These are phyloP conservation scores for Brachionus paranguensis DNA, from an alignment of 1,140 invertebrate genomes.

Conservation along the genomic window DNA sequence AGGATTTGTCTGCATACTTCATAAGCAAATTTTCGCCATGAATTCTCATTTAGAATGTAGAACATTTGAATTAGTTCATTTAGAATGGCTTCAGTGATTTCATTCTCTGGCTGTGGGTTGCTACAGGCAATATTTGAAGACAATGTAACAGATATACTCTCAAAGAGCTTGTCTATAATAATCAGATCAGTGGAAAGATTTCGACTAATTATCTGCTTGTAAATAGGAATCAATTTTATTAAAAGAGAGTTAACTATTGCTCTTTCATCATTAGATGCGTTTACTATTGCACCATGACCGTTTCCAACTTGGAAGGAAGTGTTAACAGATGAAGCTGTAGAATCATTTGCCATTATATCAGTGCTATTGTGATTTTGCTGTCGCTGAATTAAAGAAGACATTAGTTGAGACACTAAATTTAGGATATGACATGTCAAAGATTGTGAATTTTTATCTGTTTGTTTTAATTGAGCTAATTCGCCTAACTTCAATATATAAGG, in stretches of 20 bases:
- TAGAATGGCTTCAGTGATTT: not conserved
- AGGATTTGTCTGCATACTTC: constrained; percentile 39
- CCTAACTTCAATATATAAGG: constrained; percentile 3
- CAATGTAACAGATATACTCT: constrained; percentile 37
- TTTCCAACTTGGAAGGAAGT: constrained; percentile 5
- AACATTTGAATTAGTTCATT: constrained; percentile 37
- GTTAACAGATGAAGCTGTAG: constrained; percentile 7
- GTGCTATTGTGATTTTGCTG: constrained; percentile 19
- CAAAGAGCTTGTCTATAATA: constrained; percentile 37
- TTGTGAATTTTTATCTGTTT: constrained; percentile 32
- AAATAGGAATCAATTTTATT: constrained; percentile 39
- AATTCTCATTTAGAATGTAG: constrained; percentile 37
- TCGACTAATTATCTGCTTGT: constrained; percentile 31
- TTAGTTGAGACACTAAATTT: constrained; percentile 20
- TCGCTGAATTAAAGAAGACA: constrained; percentile 33
- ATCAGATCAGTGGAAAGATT: constrained; percentile 27
- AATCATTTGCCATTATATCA: constrained; percentile 12
- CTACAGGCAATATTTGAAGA: not conserved
- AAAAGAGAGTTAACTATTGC: constrained; percentile 28
- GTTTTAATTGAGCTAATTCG: constrained; percentile 15
- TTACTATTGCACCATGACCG: not conserved
- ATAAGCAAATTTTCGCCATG: constrained; percentile 5
- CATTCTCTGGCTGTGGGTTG: constrained; percentile 3
- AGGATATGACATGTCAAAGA: constrained; percentile 16
- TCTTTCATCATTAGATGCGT: constrained; percentile 14